These are phyloP conservation scores for Phyllostomus hastatus DNA, from an alignment of 2,113 vertebrate species.

Conservation along the genomic window DNA sequence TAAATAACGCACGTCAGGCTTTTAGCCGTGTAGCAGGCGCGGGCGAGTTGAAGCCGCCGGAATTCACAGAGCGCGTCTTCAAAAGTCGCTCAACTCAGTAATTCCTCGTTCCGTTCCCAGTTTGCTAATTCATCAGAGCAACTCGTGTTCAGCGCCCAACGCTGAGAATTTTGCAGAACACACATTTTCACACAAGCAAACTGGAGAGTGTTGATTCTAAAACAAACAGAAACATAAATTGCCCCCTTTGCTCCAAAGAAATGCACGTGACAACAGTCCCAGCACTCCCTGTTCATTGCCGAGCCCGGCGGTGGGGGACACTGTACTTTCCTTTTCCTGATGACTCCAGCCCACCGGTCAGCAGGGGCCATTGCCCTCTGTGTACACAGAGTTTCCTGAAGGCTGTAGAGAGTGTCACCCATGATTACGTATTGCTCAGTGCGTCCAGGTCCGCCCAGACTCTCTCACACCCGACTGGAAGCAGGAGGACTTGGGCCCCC, in stretches of 20 bases:
- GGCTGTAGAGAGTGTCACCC: neutral
- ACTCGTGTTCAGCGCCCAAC: neutral
- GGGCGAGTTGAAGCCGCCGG: neutral
- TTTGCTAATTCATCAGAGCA: neutral
- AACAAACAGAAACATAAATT: neutral
- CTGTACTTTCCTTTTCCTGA: neutral
- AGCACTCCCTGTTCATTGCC: neutral
- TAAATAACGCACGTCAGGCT: neutral
- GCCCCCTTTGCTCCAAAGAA: neutral
- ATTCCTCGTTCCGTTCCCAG: neutral
- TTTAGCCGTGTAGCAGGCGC: neutral
- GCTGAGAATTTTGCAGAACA: neutral
- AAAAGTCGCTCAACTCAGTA: neutral
- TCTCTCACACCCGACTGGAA: neutral
- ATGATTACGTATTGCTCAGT: neutral
- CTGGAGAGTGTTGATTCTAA: neutral
- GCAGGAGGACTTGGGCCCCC: neutral
- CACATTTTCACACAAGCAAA: neutral
- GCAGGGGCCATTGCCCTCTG: fast-evolving
- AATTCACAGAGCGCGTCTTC: neutral
- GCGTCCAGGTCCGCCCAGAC: no score
- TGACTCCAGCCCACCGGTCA: fast-evolving
- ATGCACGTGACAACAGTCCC: no score
- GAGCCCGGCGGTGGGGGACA: neutral
- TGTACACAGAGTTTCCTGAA: no score